Percentiles rank a stretch among this genome's conserved stretches.
Conservation (phyloP, 1,140 invertebrate species). For the Carcinoscorpius rotundicauda region DNA sequence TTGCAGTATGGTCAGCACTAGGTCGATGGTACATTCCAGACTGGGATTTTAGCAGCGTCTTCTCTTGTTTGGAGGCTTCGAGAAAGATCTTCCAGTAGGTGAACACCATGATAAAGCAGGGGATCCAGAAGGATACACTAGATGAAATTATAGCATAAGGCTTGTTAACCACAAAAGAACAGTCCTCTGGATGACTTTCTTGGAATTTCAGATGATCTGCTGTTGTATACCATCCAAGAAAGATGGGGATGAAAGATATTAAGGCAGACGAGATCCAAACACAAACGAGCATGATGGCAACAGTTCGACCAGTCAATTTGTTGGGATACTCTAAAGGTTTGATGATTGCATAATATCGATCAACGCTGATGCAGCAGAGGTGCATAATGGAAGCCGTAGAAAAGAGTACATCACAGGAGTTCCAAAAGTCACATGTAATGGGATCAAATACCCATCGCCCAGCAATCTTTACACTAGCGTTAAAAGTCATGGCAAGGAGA, state of each 20-base stretch:
- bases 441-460: constrained; percentile 72
- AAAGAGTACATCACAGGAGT: constrained; percentile 89
- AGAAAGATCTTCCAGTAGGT: constrained; percentile 82
- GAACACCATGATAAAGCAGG: constrained; percentile 87
- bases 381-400: constrained; percentile 88
- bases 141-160: constrained; percentile 82
- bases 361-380: constrained; percentile 85
- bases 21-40: too few relatives aligned
- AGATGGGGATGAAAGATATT: constrained; percentile 90
- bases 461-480: constrained; percentile 71
- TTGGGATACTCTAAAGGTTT: constrained; percentile 80
- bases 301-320: constrained; percentile 74
- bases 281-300: constrained; percentile 76
- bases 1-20: too few relatives aligned
- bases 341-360: constrained; percentile 80
- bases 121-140: constrained; percentile 92
- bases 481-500: constrained; percentile 87
- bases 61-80: constrained; percentile 86
- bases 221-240: constrained; percentile 84
- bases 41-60: constrained; percentile 57
- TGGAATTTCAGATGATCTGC: constrained; percentile 52
- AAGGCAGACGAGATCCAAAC: constrained; percentile 87
- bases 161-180: constrained; percentile 78
- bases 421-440: constrained; percentile 88
- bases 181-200: constrained; percentile 52